Evolutionary conservation across 2,888 invertebrate genomes (phyloP).

Genomic region (Tetrapedia diversipes): DNA sequence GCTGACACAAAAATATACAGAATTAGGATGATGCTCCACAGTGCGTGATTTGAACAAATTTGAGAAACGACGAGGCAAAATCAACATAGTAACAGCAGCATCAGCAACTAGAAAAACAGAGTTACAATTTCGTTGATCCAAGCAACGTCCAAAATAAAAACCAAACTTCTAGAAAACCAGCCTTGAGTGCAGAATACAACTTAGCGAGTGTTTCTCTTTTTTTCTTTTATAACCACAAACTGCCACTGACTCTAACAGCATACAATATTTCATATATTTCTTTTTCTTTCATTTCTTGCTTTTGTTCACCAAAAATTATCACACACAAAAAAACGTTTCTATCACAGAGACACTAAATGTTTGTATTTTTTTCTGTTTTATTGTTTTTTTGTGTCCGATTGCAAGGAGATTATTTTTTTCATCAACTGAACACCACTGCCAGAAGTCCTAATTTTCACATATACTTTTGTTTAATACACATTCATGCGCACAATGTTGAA

Average conservation of each 20-base stretch:
- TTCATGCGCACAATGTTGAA: slow-evolving; percentile 53
- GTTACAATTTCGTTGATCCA: slow-evolving; percentile 52
- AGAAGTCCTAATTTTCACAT: slow-evolving; percentile 23
- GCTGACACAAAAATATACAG: slow-evolving; percentile 40
- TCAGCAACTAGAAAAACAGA: slow-evolving; percentile 47
- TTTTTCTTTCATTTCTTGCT: slow-evolving; percentile 23
- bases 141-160: slow-evolving; percentile 53
- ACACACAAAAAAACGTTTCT: slow-evolving; percentile 55
- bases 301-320: slow-evolving; percentile 35
- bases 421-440: slow-evolving; percentile 21
- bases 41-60: slow-evolving; percentile 48
- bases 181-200: slow-evolving; percentile 46
- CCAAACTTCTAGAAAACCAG: slow-evolving; percentile 48
- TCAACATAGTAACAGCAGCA: slow-evolving; percentile 43
- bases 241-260: slow-evolving; percentile 46
- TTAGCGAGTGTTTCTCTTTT: slow-evolving; percentile 35
- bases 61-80: slow-evolving; percentile 52
- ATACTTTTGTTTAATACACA: slow-evolving; percentile 28
- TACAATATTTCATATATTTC: slow-evolving; percentile 12
- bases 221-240: slow-evolving; percentile 29
- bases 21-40: slow-evolving; percentile 43
- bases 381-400: slow-evolving; percentile 26
- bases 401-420: slow-evolving; percentile 16
- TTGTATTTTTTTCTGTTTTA: slow-evolving; percentile 1
- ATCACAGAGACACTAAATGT: slow-evolving; percentile 58